phyloP scores from a whole-genome alignment of 2,113 vertebrate species.

The Noturus placidus region DNA sequence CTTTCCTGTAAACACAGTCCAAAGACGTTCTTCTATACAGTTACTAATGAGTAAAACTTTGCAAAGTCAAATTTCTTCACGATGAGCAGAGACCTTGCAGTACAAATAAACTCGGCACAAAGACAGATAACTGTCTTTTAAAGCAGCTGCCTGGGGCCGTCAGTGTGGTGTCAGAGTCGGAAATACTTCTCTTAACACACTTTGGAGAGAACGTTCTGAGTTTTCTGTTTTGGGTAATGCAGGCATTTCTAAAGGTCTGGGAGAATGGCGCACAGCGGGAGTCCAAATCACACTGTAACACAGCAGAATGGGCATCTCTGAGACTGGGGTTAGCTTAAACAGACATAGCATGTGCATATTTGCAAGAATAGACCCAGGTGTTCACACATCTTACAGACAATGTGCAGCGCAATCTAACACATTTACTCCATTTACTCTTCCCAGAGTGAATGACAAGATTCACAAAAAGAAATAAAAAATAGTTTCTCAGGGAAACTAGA shows the following conservation, averaged over 20 bases:
- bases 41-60: not conserved
- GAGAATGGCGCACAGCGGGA: not conserved
- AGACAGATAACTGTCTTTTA: not conserved
- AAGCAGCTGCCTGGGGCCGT: not conserved
- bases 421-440: not conserved
- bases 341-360: not conserved
- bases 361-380: not conserved
- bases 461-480: not conserved
- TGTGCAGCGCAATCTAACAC: not conserved
- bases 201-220: not conserved
- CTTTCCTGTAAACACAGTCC: not conserved
- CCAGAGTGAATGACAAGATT: not conserved
- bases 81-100: not conserved
- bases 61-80: constrained; percentile 1
- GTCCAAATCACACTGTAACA: not conserved
- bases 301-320: not conserved
- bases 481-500: not conserved
- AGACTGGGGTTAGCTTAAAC: not conserved
- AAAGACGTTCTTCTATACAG: not conserved
- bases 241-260: not conserved
- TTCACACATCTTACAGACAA: not conserved
- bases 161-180: not conserved
- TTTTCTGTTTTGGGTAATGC: not conserved
- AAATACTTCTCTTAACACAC: not conserved
- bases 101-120: not conserved